A percentile compares a stretch with the other conserved stretches of the same genome.
These are phyloP conservation scores for Agonopterix heracliana DNA, from an alignment of 2,888 invertebrate species.

Conservation along the genomic window DNA sequence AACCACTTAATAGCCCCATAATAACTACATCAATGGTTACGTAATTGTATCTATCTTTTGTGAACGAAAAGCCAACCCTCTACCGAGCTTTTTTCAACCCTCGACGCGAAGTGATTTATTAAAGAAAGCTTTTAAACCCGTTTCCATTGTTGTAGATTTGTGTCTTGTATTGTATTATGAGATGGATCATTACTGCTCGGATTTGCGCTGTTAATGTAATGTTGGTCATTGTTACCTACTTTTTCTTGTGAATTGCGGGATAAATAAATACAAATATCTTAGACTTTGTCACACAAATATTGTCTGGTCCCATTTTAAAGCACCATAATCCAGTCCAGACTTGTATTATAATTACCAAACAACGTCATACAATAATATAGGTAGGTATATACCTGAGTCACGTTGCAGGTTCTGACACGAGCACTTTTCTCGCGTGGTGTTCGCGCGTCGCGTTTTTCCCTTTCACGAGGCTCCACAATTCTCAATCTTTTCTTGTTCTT, in stretches of 20 bases:
- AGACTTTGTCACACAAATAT: neutral
- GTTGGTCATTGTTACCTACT: neutral
- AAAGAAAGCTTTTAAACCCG: slow-evolving; percentile 73
- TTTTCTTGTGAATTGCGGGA: neutral
- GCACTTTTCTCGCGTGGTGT: too few species aligned
- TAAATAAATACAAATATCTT: too few species aligned
- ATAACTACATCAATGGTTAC: slow-evolving; percentile 53
- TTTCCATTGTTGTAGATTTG: slow-evolving; percentile 38
- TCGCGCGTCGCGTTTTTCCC: too few species aligned
- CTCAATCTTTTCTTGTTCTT: too few species aligned
- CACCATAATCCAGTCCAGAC: too few species aligned
- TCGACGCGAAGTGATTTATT: slow-evolving; percentile 55
- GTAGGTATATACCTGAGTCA: too few species aligned
- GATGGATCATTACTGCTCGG: slow-evolving; percentile 13
- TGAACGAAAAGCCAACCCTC: slow-evolving; percentile 6
- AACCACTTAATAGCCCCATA: slow-evolving; percentile 46
- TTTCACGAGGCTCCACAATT: too few species aligned
- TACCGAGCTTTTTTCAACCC: slow-evolving; percentile 17
- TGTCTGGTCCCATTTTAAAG: neutral
- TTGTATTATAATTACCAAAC: too few species aligned
- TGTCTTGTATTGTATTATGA: slow-evolving; percentile 11
- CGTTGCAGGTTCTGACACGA: too few species aligned
- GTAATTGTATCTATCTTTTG: slow-evolving; percentile 60
- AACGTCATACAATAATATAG: too few species aligned
- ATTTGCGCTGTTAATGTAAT: slow-evolving; percentile 15